phyloP scores from a whole-genome alignment of 2,888 invertebrate species.

The Lottia gigantea region DNA sequence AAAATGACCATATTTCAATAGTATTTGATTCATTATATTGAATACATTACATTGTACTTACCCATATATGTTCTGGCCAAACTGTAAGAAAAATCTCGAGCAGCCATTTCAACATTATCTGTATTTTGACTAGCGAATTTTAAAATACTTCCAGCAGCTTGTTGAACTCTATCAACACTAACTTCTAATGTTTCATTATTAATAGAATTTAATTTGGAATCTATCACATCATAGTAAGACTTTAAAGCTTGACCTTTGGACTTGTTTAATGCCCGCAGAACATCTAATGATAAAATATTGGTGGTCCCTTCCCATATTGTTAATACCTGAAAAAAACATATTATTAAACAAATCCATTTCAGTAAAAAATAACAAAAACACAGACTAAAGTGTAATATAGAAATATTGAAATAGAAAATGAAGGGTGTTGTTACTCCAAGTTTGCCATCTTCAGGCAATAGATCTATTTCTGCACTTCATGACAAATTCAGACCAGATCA shows the following conservation, averaged over 20 bases:
- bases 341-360: no score
- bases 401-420: no score
- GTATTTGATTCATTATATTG: no score
- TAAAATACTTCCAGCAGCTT: conserved; percentile 35
- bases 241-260: conserved; percentile 67
- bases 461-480: no score
- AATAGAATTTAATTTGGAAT: conserved; percentile 40
- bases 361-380: no score
- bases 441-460: no score
- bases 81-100: conserved; percentile 70
- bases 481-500: no score
- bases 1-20: no score
- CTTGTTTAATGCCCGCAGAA: conserved; percentile 71
- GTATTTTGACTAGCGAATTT: conserved; percentile 42
- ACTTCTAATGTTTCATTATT: conserved; percentile 29
- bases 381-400: no score
- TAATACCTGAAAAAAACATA: conserved; percentile 65
- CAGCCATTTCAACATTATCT: conserved; percentile 65
- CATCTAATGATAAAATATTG: conserved; percentile 72
- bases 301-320: conserved; percentile 75
- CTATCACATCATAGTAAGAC: conserved; percentile 61
- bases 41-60: no score
- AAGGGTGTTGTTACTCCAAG: no score
- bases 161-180: conserved; percentile 41
- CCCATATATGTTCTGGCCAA: conserved; percentile 68